phyloP scores from a whole-genome alignment of 2,888 invertebrate genomes.

The Malthinus flaveolus region DNA sequence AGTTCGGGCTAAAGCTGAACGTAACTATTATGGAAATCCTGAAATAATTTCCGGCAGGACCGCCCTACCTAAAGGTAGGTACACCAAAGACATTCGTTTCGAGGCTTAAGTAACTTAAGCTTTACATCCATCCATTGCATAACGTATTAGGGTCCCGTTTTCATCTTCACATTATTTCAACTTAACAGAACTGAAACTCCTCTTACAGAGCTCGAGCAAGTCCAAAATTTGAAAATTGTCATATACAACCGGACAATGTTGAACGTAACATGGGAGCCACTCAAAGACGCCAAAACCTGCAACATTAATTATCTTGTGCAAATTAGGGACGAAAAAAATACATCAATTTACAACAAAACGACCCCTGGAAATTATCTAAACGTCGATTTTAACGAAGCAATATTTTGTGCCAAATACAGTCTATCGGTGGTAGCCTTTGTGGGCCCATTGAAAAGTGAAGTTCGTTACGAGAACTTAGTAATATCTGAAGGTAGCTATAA shows the following conservation, averaged over 20 bases:
- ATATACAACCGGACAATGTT: background rate
- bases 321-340: background rate
- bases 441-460: background rate
- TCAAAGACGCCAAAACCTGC: background rate
- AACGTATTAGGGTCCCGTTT: too few relatives aligned
- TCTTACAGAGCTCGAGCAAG: background rate
- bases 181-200: too few relatives aligned
- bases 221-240: background rate
- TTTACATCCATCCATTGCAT: too few relatives aligned
- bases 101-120: too few relatives aligned
- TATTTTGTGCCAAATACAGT: background rate
- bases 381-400: background rate
- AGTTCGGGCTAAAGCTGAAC: constrained; percentile 9
- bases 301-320: background rate
- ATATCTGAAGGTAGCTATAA: constrained; percentile 4
- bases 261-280: background rate
- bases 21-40: background rate
- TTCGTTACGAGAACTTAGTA: background rate
- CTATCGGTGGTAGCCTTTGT: background rate
- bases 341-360: background rate
- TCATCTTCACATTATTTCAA: too few relatives aligned
- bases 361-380: background rate
- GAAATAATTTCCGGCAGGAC: background rate
- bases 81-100: too few relatives aligned
- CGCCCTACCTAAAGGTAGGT: background rate